Percentiles rank a stretch among this genome's conserved stretches.
phyloP scores from a whole-genome alignment of 2,113 vertebrate genomes.

The Petromus typicus region DNA sequence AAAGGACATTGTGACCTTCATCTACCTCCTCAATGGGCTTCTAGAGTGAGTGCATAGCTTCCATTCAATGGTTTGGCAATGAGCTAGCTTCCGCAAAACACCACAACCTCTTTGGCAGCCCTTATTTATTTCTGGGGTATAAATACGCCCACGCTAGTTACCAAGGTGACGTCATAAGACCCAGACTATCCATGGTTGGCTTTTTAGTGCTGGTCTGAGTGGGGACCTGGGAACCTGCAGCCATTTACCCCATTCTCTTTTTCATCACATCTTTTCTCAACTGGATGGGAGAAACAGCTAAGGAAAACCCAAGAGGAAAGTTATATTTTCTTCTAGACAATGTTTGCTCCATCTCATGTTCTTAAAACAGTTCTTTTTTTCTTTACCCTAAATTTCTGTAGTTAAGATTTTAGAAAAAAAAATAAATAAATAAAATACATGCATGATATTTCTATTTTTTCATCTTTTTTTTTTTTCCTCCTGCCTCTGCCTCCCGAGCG shows the following conservation, averaged over 20 bases:
- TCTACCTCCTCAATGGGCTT: background rate
- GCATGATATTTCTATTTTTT: background rate
- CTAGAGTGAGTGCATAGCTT: background rate
- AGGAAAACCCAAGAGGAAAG: fast-evolving
- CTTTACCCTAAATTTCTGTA: background rate
- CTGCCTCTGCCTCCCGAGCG: no score
- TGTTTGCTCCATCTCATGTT: background rate
- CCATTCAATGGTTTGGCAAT: background rate
- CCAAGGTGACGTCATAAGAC: background rate
- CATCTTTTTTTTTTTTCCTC: no score
- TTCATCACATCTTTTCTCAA: background rate
- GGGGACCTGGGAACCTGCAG: background rate
- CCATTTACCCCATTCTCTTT: background rate
- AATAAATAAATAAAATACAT: background rate
- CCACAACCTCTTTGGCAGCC: background rate
- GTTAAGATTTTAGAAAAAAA: background rate
- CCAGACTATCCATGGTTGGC: background rate
- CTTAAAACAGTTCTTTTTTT: background rate
- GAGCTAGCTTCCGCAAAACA: background rate
- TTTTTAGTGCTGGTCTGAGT: background rate
- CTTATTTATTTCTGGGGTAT: background rate
- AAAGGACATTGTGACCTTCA: no score
- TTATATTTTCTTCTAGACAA: background rate
- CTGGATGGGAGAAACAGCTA: background rate
- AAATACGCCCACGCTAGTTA: background rate